Evolutionary conservation across 2,888 invertebrate species (phyloP), one percentile per base, ranked within the genome.

Genomic region (Alentia gelatinosa): DNA sequence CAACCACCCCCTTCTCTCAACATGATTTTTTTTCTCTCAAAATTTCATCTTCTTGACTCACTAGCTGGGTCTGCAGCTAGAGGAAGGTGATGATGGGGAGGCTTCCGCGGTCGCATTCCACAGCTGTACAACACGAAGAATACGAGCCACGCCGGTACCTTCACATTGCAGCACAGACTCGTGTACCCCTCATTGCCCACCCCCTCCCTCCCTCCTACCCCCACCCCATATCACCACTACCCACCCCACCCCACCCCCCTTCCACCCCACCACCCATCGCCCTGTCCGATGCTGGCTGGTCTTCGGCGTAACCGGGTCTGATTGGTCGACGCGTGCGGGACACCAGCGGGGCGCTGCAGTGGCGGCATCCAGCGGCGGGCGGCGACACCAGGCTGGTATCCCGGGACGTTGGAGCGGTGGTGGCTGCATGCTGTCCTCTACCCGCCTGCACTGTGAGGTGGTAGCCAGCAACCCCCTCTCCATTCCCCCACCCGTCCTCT

Each of bases 291-390:
- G n/a, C 56, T 4, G 9, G 23, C 56, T 12, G 3, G 56, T 3
- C 5, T n/a, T 42, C n/a, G 5, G 74, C 74, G 74, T 74, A 26
- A 26, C 33, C 26, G 19, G 30, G 30, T 33, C 74, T 74, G 74
- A 74, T 74, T 74, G 74, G 74, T 74, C 30, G n/a, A 74, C 12
- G 74, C 74, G 26, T 33, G 74, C 74, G 74, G 74, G 74, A 74
- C 74, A 33, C 74, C 74, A 33, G 74, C 74, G 30, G 12, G 26
- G 30, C 30, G 74, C 74, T 74, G 74, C 74, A 74, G 30, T 33
- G 33, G 74, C 74, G 74, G 30, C 74, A 74, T 33, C n/a, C 33
- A 5, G 74, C 74, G 74, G 74, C n/a, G n/a, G 26, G 74, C 74
- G 74, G 74, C 74, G 74, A 74, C 74, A 74, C 74, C 26, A 74